phyloP scores from a whole-genome alignment of 2,113 vertebrate genomes.

The Phodopus roborovskii region DNA sequence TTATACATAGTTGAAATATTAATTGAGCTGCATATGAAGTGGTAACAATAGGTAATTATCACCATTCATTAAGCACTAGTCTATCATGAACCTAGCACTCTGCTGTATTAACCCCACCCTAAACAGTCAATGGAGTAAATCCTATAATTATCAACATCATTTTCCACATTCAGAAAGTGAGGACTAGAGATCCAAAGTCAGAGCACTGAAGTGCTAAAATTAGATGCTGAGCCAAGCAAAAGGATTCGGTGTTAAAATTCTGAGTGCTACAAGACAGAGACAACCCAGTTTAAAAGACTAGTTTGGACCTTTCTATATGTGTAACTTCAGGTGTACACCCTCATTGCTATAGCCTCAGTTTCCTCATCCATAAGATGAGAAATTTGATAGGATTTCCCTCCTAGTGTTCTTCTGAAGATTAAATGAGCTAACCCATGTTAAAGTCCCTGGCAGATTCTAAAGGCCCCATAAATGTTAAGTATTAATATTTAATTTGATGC shows the following conservation, averaged over 20 bases:
- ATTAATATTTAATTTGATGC: slow-evolving; percentile 53
- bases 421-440: slow-evolving; percentile 18
- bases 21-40: slow-evolving; percentile 28
- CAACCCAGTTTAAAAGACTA: neutral
- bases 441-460: neutral
- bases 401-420: neutral
- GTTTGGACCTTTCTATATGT: neutral
- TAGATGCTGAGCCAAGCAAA: neutral
- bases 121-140: slow-evolving; percentile 16
- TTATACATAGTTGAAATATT: neutral
- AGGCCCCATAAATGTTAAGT: slow-evolving; percentile 53
- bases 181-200: neutral
- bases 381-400: neutral
- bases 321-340: neutral
- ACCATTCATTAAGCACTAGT: slow-evolving; percentile 34
- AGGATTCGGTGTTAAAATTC: neutral
- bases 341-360: slow-evolving; percentile 19
- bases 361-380: slow-evolving; percentile 36
- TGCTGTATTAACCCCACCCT: neutral
- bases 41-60: slow-evolving; percentile 33
- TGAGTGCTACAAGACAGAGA: neutral
- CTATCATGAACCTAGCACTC: neutral
- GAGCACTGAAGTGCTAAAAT: neutral
- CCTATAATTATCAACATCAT: slow-evolving; percentile 5
- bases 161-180: slow-evolving; percentile 10